Evolutionary conservation across 2,888 invertebrate genomes (phyloP).

Genomic region (Pemphredon lugubris): DNA sequence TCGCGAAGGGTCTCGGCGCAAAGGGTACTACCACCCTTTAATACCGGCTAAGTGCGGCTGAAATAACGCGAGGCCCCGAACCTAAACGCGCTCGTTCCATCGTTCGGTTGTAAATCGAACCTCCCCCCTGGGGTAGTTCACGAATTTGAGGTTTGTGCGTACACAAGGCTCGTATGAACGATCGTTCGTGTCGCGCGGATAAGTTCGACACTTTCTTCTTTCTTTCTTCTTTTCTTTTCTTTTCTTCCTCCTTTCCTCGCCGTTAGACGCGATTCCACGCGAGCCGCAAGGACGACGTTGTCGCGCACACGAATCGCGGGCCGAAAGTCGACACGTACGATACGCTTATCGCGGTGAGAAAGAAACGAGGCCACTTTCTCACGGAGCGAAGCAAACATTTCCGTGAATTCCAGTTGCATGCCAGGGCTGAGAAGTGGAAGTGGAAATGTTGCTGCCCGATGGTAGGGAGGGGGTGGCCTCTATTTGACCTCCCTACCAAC

Average conservation of each 20-base stretch:
- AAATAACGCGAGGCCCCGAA: conserved; percentile 17
- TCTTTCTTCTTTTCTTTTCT: too few relatives aligned
- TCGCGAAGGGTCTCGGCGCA: conserved; percentile 10
- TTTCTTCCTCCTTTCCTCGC: background rate
- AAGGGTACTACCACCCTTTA: conserved; percentile 22
- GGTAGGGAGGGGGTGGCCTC: conserved; percentile 18
- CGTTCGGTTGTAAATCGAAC: too few relatives aligned
- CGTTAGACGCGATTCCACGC: background rate
- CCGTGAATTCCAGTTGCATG: conserved; percentile 42
- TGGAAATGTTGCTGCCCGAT: conserved; percentile 8
- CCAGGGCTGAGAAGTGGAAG: conserved; percentile 8
- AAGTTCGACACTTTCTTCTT: too few relatives aligned
- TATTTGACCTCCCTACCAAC: conserved; percentile 29
- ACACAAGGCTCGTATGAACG: too few relatives aligned
- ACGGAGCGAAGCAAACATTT: conserved; percentile 32
- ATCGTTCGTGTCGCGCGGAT: too few relatives aligned
- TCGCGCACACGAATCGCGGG: conserved; percentile 4
- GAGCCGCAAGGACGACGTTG: conserved; percentile 15
- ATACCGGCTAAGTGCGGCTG: conserved; percentile 26
- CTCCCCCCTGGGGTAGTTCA: too few relatives aligned
- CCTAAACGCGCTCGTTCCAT: too few relatives aligned
- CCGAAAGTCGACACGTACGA: conserved; percentile 26
- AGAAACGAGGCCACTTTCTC: conserved; percentile 40
- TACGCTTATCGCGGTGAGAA: conserved; percentile 23
- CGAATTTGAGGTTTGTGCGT: too few relatives aligned